These are phyloP conservation scores for Sebastes itinus DNA, from an alignment of 2,797 vertebrate species.

Conservation along the genomic window DNA sequence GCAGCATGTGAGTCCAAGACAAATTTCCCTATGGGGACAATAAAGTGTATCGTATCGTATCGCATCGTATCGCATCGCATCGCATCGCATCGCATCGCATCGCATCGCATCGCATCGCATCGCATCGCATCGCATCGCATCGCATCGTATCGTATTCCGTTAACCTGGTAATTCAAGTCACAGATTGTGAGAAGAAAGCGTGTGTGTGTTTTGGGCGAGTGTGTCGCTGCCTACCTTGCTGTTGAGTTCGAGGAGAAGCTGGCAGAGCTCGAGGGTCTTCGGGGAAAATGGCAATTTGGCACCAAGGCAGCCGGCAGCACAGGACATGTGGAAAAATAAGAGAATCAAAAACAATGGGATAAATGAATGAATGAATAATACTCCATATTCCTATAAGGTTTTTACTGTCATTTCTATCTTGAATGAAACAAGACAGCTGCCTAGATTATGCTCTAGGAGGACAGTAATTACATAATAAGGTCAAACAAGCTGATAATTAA, in stretches of 20 bases:
- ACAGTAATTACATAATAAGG: background rate
- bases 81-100: too few relatives aligned
- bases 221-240: conserved; percentile 68
- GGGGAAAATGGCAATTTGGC: conserved; percentile 18
- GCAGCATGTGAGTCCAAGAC: too few relatives aligned
- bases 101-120: too few relatives aligned
- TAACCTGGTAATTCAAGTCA: background rate
- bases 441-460: background rate
- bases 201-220: background rate
- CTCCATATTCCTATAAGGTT: background rate
- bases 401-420: background rate
- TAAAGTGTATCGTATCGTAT: too few relatives aligned
- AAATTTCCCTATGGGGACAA: too few relatives aligned
- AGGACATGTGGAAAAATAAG: conserved; percentile 27
- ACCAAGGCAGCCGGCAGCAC: background rate
- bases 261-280: conserved; percentile 84
- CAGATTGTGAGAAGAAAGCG: background rate
- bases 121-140: too few relatives aligned
- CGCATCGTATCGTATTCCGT: background rate
- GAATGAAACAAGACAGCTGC: background rate
- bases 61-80: too few relatives aligned
- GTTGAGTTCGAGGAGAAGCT: conserved; percentile 79
- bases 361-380: background rate
- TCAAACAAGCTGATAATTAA: background rate
- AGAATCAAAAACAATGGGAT: background rate